Evolutionary conservation across 2,888 invertebrate genomes (phyloP).

Genomic region (Gymnosoma rotundatum): DNA sequence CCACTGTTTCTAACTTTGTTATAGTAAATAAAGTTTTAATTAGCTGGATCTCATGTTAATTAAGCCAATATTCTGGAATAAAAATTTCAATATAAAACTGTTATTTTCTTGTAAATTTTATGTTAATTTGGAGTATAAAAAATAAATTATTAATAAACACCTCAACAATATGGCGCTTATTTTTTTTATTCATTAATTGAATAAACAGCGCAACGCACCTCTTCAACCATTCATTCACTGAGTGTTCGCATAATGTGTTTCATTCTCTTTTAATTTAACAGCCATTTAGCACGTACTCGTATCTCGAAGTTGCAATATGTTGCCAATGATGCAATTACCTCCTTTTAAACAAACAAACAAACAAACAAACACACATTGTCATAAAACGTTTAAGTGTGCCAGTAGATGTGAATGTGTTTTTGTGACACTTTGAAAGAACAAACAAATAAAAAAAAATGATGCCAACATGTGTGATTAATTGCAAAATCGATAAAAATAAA

Average conservation of each 20-base stretch:
- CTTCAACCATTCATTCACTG: neutral
- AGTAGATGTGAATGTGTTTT: neutral
- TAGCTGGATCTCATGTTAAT: no score
- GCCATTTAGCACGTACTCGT: conserved; percentile 37
- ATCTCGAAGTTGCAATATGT: conserved; percentile 38
- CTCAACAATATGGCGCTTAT: conserved; percentile 4
- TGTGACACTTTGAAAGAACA: conserved; percentile 26
- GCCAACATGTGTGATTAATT: conserved; percentile 53
- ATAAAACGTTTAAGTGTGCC: neutral
- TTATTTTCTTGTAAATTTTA: neutral
- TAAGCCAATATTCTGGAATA: no score
- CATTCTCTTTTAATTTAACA: neutral
- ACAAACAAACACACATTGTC: neutral
- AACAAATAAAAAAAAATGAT: conserved; percentile 38
- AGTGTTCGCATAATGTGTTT: neutral
- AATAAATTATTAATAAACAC: neutral
- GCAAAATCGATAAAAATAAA: conserved; percentile 37
- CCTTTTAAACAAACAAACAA: neutral
- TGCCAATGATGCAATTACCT: conserved; percentile 38
- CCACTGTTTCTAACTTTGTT: no score
- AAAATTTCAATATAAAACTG: no score
- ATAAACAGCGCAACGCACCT: neutral
- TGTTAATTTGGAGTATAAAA: neutral
- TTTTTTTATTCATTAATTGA: conserved; percentile 18
- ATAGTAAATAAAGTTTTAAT: no score